Evolutionary conservation across 1,140 invertebrate species (phyloP).

Genomic region (Drosophila teissieri): DNA sequence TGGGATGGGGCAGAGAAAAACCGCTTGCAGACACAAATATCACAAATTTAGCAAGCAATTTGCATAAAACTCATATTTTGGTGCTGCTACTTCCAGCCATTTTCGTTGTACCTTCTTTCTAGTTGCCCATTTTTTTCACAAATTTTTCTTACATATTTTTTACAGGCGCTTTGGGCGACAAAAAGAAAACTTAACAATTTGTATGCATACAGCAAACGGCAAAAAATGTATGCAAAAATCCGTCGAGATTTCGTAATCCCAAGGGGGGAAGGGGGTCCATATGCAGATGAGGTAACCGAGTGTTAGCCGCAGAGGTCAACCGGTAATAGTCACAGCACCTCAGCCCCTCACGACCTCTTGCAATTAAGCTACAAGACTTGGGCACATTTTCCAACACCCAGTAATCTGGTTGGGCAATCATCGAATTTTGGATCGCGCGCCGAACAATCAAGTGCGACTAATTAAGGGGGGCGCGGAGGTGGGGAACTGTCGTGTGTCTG

Average conservation of each 20-base stretch:
- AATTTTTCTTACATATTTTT: slow-evolving; percentile 26
- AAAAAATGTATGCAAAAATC: slow-evolving; percentile 37
- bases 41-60: slow-evolving; percentile 77
- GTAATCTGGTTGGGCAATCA: slow-evolving; percentile 35
- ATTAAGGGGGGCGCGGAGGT: slow-evolving; percentile 10
- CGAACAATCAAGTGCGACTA: slow-evolving; percentile 37
- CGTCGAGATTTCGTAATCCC: slow-evolving; percentile 66
- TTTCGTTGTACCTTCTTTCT: slow-evolving; percentile 33
- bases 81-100: slow-evolving; percentile 54
- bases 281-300: slow-evolving; percentile 71
- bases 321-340: slow-evolving; percentile 59
- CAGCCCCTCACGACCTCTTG: slow-evolving; percentile 26
- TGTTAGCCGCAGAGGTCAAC: slow-evolving; percentile 63
- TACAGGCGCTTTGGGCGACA: slow-evolving; percentile 31
- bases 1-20: slow-evolving; percentile 43
- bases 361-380: slow-evolving; percentile 54
- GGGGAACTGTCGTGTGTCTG: slow-evolving; percentile 38
- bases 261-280: slow-evolving; percentile 21
- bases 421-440: background rate
- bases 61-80: slow-evolving; percentile 80
- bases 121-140: slow-evolving; percentile 40
- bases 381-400: slow-evolving; percentile 37
- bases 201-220: slow-evolving; percentile 53
- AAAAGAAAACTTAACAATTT: slow-evolving; percentile 58
- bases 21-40: slow-evolving; percentile 72